Conservation (phyloP, 2,113 vertebrate species). For the Pungitius pungitius region DNA sequence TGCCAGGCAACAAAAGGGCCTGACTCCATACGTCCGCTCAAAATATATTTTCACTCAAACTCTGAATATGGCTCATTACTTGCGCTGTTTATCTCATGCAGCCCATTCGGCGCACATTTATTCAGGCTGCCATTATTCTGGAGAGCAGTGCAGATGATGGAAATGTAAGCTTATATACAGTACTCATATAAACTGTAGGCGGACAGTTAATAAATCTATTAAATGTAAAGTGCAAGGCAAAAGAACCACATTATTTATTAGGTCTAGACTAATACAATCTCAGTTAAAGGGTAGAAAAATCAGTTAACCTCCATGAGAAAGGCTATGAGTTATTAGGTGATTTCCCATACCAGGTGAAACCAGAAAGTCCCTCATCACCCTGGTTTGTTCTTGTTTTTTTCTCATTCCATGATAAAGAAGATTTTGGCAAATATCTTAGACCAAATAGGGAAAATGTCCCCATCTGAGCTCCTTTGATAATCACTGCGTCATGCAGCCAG, state of each 20-base stretch:
- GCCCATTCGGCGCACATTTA: constrained; percentile 18
- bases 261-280: constrained; percentile 60
- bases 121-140: constrained; percentile 52
- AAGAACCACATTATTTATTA: constrained; percentile 49
- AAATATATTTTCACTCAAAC: constrained; percentile 16
- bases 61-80: constrained; percentile 47
- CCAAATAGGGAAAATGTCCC: neutral
- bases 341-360: constrained; percentile 46
- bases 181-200: constrained; percentile 56
- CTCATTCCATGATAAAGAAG: constrained; percentile 10
- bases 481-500: constrained; percentile 88
- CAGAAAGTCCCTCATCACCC: constrained; percentile 56
- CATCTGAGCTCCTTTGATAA: constrained; percentile 32
- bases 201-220: constrained; percentile 62
- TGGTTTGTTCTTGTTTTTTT: constrained; percentile 4
- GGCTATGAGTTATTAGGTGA: constrained; percentile 52
- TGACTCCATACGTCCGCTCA: constrained; percentile 1
- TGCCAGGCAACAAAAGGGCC: constrained; percentile 4
- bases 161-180: constrained; percentile 66
- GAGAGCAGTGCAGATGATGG: constrained; percentile 71
- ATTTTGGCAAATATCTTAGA: constrained; percentile 32
- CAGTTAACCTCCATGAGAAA: constrained; percentile 42
- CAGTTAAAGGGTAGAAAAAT: constrained; percentile 53
- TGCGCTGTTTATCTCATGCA: constrained; percentile 42
- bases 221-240: constrained; percentile 77